Base-by-base conservation (phyloP, 2,797 vertebrate species). In the Apogon hyalosoma region DNA sequence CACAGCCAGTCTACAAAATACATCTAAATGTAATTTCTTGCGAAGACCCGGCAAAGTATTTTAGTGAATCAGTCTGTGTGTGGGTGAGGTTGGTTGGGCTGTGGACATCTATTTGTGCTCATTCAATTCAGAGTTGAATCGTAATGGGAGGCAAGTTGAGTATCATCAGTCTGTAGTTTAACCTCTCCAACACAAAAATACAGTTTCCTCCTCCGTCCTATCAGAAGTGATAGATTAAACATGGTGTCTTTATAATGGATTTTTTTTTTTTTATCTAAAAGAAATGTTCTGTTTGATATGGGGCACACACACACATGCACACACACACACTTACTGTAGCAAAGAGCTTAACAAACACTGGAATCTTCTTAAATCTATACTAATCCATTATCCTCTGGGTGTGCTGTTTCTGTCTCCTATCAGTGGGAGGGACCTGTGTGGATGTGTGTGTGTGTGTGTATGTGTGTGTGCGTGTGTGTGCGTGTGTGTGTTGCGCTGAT, bases 341-440 rank as follows among this genome's bases (percentile, higher is more conserved):
- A 74, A 77, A 77, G 77, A 83, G 88, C 83, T 90, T 84, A 86
- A 77, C 82, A 83, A 90, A 85, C 69, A 81, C 66, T 69, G 84
- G 90, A 87, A 92, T 93, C 89, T 92, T 91, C 90, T 92, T 93
- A 92, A 92, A 92, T 87, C 82, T 82, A 91, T 80, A 92, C 90
- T 96, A 96, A 96, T 96, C 93, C 92, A 74, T 91, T 91, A 93
- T 95, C 90, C 92, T 87, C 86, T 90, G 85, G 92, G 90, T 88
- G 92, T 60, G 54, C 77, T 83, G 90, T 77, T 80, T 85, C 90
- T 83, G 86, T 80, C 75, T 84, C 76, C 80, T 57, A 21, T 42
- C 52, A n/a, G 62, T 73, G 54, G 58, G 69, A 62, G 58, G 47
- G 54, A 55, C 54, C 7, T 2, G 54, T 36, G 41, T 73, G 51